Base-by-base conservation (phyloP, 2,113 vertebrate genomes). In the Lycocorax pyrrhopterus region DNA sequence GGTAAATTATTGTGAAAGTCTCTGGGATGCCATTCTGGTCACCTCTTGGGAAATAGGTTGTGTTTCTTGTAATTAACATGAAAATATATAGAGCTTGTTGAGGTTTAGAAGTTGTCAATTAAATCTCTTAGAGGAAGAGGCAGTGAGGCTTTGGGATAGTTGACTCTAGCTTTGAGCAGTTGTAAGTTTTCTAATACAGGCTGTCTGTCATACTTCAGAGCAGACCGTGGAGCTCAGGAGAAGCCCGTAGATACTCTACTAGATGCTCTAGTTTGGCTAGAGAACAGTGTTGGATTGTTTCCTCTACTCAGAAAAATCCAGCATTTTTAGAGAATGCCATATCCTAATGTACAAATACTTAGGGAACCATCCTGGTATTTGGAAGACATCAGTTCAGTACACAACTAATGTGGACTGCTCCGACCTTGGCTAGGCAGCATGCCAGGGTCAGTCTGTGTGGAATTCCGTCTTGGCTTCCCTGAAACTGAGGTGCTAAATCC, bases 221-320 rank as follows among this genome's bases (percentile, higher is more conserved):
- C 17, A 63, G 20, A 41, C 47, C 51, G 39, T 58, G 22, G 44
- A 46, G n/a, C 71, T 80, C 37, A 62, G 55, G 59, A 84, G 44
- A 30, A 5, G 2, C 39, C 10, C 0, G 0, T 37, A 44, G 53
- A 26, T 37, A 33, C 53, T 66, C 30, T 44, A 23, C 0, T 64
- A 27, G 44, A 32, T 59, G 11, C 32, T 44, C 14, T 23, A 25
- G 17, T 39, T 81, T 51, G 26, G 21, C 51, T 71, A 16, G 68
- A 86, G 26, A 25, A 8, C 8, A 33, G 14, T 67, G 27, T 11
- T 68, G 49, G 3, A 43, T 77, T 62, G 9, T 82, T 89, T 74
- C 30, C 29, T 22, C 21, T 47, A 22, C 25, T 19, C 52, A 30
- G 33, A 84, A 75, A 47, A 82, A 63, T 53, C 10, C 47, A 59